Base-by-base conservation (phyloP, 2,888 invertebrate species). In the Scaptomyza polygonia region DNA sequence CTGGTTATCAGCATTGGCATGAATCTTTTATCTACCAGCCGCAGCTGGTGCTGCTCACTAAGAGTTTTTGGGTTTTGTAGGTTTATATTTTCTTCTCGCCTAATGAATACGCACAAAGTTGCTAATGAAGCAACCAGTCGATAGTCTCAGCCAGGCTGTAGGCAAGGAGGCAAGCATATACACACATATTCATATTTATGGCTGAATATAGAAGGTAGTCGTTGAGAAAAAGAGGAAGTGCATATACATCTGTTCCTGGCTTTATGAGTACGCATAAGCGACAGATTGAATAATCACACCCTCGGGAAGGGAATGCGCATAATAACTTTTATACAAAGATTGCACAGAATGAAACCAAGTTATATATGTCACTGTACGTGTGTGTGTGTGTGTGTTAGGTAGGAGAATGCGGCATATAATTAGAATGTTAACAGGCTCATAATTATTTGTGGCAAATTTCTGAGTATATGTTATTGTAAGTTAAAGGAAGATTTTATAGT, bases 41-140 rank as follows among this genome's bases (percentile, higher is more conserved):
- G 57, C 86, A 86, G 81, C 84, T 80, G 81, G 62, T 79, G 49
- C 62, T 76, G 52, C 36, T 36, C 27, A 62, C 56, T 44, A 30
- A 61, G 67, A 64, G 63, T 48, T 62, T 39, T 48, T 12, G 34
- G 21, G 4, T 49, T 40, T 39, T 16, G 39, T 9, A 6, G 45
- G 57, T 57, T 44, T 59, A 43, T 42, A 39, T 39, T 3, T 16
- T 39, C 16, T 53, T 48, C 58, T 53, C 63, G 72, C 67, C 83
- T 85, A 84, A 84, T 84, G 85, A 84, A 87, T 84, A 82, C 87
- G 82, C 87, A 82, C 81, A 82, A 84, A 85, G 87, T 87, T 87
- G 83, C 86, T 84, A 84, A 84, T 84, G 84, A 87, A 87, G 83
- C 86, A 74, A 71, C 67, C 73, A 79, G 70, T 62, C 67, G 72